Evolutionary conservation across 1,140 invertebrate genomes (phyloP).

Genomic region (Hypothenemus hampei): DNA sequence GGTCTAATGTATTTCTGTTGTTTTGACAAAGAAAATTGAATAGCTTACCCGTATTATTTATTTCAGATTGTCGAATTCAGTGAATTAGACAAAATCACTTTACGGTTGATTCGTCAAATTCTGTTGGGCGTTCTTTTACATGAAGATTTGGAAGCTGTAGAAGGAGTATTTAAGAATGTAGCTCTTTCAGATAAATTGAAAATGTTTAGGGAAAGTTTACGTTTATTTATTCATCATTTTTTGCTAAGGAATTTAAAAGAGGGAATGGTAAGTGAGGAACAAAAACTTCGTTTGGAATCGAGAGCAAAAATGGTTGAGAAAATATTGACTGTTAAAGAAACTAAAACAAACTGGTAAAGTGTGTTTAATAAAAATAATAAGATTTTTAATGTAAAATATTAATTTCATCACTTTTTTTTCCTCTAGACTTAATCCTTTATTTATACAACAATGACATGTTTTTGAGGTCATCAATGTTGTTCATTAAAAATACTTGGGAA

Average conservation of each 20-base stretch:
- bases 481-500: too few species aligned
- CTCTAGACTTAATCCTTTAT: too few species aligned
- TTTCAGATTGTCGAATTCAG: slow-evolving; percentile 73
- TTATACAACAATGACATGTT: too few species aligned
- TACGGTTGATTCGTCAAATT: slow-evolving; percentile 66
- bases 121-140: slow-evolving; percentile 65
- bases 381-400: not conserved
- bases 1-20: too few species aligned
- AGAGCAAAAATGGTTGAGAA: slow-evolving; percentile 53
- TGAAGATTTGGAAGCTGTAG: slow-evolving; percentile 52
- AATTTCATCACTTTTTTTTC: too few species aligned
- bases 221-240: slow-evolving; percentile 77
- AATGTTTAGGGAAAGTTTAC: slow-evolving; percentile 68
- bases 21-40: not conserved
- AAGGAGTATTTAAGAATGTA: slow-evolving; percentile 63
- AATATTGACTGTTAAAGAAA: slow-evolving; percentile 46
- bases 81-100: slow-evolving; percentile 65
- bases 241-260: slow-evolving; percentile 59
- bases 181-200: slow-evolving; percentile 61
- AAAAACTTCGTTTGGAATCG: slow-evolving; percentile 51
- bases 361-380: not conserved
- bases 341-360: slow-evolving; percentile 8
- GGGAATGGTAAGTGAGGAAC: slow-evolving; percentile 47
- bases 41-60: too few species aligned
- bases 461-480: too few species aligned